Evolutionary conservation across 2,797 vertebrate genomes (phyloP), one percentile per base, ranked within the genome.

Genomic region (Bradypus variegatus): DNA sequence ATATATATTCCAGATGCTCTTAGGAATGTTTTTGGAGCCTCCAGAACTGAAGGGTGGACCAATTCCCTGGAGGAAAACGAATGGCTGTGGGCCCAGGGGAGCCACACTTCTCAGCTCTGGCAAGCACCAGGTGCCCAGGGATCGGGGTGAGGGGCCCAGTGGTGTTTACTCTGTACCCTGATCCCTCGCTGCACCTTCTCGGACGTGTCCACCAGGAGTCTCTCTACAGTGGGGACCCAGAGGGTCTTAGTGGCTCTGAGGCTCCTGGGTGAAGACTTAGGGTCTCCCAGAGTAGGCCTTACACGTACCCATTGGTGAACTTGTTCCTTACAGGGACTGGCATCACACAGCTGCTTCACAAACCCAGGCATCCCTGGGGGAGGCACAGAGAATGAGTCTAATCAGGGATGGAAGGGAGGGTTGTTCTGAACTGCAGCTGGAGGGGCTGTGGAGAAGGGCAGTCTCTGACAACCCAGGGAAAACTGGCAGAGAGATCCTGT

Each of bases 1-100:
- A 94, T 93, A 91, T 87, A 87, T 79, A 93, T 93, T 95, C 92
- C 91, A 95, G 95, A 94, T 95, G 79, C 92, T 93, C 89, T 5
- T 33, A 91, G 77, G 78, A 89, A 86, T 38, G 23, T 88, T 94
- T 92, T 67, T 85, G 82, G 60, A 92, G 79, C 76, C 83, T 79
- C 82, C 53, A 85, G 86, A 90, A 50, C 81, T 67, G 81, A 87
- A 86, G 90, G 78, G 91, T 2, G 2, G 88, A 82, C 81, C 76
- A 88, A 11, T 38, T 92, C 86, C 81, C 91, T 45, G 48, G 86
- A 86, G 93, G 79, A 81, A n/a, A 73, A 81, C 3, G 78, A 84
- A 81, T 50, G 90, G 84, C 78, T 73, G 19, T 0, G 12, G 86
- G 77, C 83, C 78, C 83, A 88, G 60, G 86, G 90, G 91, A 92